Conservation (phyloP, 1,140 invertebrate genomes). For the Nautilus pompilius region DNA sequence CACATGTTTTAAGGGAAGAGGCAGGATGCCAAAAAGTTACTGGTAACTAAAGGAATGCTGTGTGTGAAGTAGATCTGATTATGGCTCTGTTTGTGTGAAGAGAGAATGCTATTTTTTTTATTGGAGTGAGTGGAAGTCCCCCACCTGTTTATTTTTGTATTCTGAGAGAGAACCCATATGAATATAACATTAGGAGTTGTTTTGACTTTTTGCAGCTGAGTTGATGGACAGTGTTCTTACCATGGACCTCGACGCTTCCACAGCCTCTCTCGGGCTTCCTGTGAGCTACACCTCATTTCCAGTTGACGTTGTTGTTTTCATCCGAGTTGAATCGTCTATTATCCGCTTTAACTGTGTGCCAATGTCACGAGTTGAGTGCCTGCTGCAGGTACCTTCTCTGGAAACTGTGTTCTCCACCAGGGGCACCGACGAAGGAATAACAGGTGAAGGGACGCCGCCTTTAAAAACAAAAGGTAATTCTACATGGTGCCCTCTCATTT, state of each 20-base stretch:
- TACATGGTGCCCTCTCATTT: background rate
- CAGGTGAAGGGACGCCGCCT: constrained; percentile 40
- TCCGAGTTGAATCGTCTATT: constrained; percentile 95
- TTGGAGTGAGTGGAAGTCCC: too few species aligned
- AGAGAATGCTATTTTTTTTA: too few species aligned
- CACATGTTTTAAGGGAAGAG: too few species aligned
- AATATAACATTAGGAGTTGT: too few species aligned
- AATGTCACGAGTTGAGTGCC: constrained; percentile 91
- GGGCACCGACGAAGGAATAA: constrained; percentile 42
- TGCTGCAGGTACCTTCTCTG: constrained; percentile 91
- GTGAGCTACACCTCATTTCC: constrained; percentile 81
- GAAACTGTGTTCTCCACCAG: constrained; percentile 65
- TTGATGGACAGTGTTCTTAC: constrained; percentile 33
- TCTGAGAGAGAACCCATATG: too few species aligned
- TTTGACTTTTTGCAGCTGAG: constrained; percentile 19
- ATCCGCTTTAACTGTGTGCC: constrained; percentile 87
- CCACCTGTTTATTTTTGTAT: too few species aligned
- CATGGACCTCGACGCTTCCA: constrained; percentile 43
- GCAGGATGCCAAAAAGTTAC: too few species aligned
- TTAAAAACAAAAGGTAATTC: constrained; percentile 37
- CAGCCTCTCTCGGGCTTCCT: constrained; percentile 34
- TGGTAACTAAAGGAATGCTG: too few species aligned
- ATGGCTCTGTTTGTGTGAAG: too few species aligned
- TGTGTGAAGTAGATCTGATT: too few species aligned
- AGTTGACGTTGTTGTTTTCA: constrained; percentile 97